A percentile compares a stretch with the other conserved stretches of the same genome.
Evolutionary conservation across 1,140 invertebrate species (phyloP).

Genomic region (Scaptomyza pallida): DNA sequence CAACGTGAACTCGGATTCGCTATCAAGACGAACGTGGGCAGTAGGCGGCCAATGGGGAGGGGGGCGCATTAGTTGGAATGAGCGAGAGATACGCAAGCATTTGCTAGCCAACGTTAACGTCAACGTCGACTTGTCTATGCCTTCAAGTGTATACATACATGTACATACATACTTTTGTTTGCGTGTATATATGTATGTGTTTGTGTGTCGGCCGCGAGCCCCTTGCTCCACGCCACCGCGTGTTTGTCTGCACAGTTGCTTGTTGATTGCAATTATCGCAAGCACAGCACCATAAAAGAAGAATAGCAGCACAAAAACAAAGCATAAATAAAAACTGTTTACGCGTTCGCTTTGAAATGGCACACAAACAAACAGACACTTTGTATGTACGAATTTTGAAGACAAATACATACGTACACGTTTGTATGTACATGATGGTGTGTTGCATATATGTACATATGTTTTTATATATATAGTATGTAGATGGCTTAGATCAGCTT

Average conservation of each 20-base stretch:
- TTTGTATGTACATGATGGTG: background rate
- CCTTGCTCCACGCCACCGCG: background rate
- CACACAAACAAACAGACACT: slow-evolving; percentile 10
- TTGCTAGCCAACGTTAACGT: slow-evolving; percentile 35
- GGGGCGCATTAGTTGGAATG: slow-evolving; percentile 19
- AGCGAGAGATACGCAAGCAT: slow-evolving; percentile 26
- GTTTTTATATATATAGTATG: slow-evolving; percentile 2
- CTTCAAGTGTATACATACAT: background rate
- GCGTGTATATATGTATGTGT: background rate
- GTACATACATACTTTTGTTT: background rate
- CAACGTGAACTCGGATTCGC: slow-evolving; percentile 46
- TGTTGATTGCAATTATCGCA: slow-evolving; percentile 68
- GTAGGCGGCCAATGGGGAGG: slow-evolving; percentile 3
- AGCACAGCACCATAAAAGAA: slow-evolving; percentile 62
- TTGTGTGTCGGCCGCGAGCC: background rate
- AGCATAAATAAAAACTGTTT: slow-evolving; percentile 66
- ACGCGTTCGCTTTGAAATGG: slow-evolving; percentile 61
- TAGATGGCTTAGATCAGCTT: no score
- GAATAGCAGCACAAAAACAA: slow-evolving; percentile 48
- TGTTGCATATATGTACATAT: slow-evolving; percentile 3
- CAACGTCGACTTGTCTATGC: slow-evolving; percentile 26
- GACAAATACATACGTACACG: background rate
- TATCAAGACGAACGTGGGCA: slow-evolving; percentile 29
- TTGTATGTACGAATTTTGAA: background rate
- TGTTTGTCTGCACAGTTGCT: slow-evolving; percentile 36